Percentiles rank a stretch among this genome's conserved stretches.
Conservation (phyloP, 1,140 invertebrate genomes). For the Helicoverpa zea region DNA sequence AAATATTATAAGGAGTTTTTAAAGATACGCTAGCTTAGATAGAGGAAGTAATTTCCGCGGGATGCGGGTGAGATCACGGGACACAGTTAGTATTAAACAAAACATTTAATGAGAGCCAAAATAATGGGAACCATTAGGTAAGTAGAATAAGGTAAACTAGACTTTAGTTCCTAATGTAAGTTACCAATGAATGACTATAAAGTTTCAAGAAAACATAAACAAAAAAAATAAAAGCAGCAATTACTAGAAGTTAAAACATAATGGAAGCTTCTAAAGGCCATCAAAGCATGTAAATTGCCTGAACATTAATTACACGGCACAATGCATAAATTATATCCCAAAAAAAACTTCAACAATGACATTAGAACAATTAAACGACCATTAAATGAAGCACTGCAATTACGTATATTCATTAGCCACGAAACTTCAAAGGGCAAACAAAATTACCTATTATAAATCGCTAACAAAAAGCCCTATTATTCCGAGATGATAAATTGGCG, state of each 20-base stretch:
- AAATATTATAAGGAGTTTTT: too few species aligned
- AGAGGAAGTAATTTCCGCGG: too few species aligned
- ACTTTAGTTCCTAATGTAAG: too few species aligned
- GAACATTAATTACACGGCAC: slow-evolving; percentile 26
- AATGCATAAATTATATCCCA: slow-evolving; percentile 20
- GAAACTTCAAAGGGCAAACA: slow-evolving; percentile 29
- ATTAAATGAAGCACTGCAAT: slow-evolving; percentile 31
- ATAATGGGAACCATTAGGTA: background rate
- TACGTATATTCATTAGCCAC: slow-evolving; percentile 18
- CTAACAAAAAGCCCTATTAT: slow-evolving; percentile 26
- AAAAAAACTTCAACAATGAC: slow-evolving; percentile 27
- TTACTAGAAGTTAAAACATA: slow-evolving; percentile 25
- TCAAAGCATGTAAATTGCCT: slow-evolving; percentile 20
- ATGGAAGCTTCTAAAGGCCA: slow-evolving; percentile 18
- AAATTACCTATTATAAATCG: slow-evolving; percentile 33
- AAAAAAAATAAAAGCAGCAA: slow-evolving; percentile 5
- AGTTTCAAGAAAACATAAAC: background rate
- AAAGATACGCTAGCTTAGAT: too few species aligned
- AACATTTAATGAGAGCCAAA: too few species aligned
- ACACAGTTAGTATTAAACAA: too few species aligned
- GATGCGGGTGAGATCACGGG: too few species aligned
- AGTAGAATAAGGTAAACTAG: too few species aligned
- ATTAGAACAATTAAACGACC: slow-evolving; percentile 24
- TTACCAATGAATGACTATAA: too few species aligned
- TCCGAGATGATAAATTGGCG: slow-evolving; percentile 37